Evolutionary conservation across 2,888 invertebrate genomes (phyloP).

Genomic region (Eilema sororculum): DNA sequence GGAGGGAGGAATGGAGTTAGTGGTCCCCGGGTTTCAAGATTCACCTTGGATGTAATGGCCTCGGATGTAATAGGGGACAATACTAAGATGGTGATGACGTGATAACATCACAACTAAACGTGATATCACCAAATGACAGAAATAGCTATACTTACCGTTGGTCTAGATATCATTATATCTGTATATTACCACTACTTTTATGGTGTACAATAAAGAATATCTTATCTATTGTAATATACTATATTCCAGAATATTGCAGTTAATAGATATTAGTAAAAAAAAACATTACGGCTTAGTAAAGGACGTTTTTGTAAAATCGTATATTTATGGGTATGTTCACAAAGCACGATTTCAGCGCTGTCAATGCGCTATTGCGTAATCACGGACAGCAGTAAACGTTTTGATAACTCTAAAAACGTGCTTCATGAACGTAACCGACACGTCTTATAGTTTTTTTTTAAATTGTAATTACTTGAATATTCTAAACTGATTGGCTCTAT

Average conservation of each 20-base stretch:
- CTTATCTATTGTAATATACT: no score
- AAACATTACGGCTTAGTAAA: not conserved
- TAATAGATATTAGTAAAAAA: not conserved
- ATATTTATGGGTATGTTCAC: not conserved
- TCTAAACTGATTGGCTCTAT: not conserved
- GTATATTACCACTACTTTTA: no score
- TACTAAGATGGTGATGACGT: not conserved
- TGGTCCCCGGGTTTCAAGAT: no score
- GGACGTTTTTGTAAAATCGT: not conserved
- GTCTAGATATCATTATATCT: no score
- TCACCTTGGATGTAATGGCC: not conserved
- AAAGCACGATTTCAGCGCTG: not conserved
- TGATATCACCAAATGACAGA: not conserved
- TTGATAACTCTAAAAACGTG: not conserved
- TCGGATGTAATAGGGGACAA: not conserved
- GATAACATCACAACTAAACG: not conserved
- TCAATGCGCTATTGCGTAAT: not conserved
- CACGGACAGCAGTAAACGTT: not conserved
- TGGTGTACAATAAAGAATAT: not conserved
- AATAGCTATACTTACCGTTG: not conserved
- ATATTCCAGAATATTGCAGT: not conserved
- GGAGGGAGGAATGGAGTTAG: no score
- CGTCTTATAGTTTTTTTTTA: not conserved
- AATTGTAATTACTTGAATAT: not conserved
- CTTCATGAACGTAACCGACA: not conserved